These are phyloP conservation scores for Brachionus rubens DNA, from an alignment of 1,140 invertebrate species.

Conservation along the genomic window DNA sequence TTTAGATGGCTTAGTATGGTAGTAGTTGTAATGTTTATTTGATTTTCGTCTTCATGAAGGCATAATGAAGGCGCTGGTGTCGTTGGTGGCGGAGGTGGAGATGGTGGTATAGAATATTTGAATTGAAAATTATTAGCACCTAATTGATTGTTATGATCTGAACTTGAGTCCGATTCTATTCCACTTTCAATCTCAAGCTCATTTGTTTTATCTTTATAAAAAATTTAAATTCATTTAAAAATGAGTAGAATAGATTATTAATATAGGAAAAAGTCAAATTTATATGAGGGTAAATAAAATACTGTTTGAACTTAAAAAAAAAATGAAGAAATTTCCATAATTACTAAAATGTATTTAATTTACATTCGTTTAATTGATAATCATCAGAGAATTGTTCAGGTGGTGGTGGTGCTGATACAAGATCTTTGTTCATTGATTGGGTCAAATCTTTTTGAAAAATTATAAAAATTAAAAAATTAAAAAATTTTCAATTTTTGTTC, in stretches of 20 bases:
- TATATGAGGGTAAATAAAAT: no score
- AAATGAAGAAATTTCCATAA: background rate
- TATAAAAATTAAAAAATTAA: background rate
- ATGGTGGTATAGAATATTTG: no score
- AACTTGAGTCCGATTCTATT: conserved; percentile 45
- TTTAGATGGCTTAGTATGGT: no score
- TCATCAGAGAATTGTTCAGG: conserved; percentile 42
- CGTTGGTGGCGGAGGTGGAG: background rate
- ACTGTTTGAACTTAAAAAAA: no score
- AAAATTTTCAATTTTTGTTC: background rate
- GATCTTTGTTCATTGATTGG: background rate
- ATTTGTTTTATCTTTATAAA: background rate
- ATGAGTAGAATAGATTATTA: no score
- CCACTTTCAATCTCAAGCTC: conserved; percentile 35
- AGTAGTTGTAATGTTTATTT: background rate
- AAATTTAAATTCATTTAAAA: background rate
- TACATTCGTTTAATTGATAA: conserved; percentile 25
- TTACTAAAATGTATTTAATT: conserved; percentile 24
- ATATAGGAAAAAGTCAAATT: no score
- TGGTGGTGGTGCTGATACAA: conserved; percentile 12
- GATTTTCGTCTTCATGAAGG: background rate
- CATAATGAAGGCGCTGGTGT: background rate
- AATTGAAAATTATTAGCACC: background rate
- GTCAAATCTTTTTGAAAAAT: conserved; percentile 46
- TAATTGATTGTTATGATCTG: conserved; percentile 29